Evolutionary conservation across 2,797 vertebrate genomes (phyloP).

Genomic region (Nyctalus aviator): DNA sequence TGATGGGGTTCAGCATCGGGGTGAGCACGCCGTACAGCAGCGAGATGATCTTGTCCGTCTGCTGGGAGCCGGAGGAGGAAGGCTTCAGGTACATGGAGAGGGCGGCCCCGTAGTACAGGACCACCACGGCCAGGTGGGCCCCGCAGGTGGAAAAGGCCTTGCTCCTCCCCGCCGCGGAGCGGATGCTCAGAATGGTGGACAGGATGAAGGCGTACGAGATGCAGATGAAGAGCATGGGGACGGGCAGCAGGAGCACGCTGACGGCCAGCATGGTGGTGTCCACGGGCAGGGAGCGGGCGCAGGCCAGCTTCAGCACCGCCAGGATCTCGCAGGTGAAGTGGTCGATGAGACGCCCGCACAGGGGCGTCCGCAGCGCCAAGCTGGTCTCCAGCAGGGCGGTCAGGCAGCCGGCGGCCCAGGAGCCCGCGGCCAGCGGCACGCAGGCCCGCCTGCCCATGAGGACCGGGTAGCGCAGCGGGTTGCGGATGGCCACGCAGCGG

Average conservation of each 20-base stretch:
- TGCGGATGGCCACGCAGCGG: constrained; percentile 80
- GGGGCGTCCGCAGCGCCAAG: constrained; percentile 61
- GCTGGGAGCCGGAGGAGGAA: constrained; percentile 66
- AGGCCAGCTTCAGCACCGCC: constrained; percentile 78
- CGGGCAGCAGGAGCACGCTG: constrained; percentile 75
- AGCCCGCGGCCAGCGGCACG: constrained; percentile 57
- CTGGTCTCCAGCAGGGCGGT: constrained; percentile 76
- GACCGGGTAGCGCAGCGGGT: constrained; percentile 74
- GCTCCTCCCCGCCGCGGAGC: constrained; percentile 71
- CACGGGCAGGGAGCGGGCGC: constrained; percentile 56
- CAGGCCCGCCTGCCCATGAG: constrained; percentile 75
- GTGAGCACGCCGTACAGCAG: constrained; percentile 82
- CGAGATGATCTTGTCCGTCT: constrained; percentile 76
- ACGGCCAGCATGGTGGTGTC: constrained; percentile 66
- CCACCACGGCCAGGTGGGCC: constrained; percentile 81
- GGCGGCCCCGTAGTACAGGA: constrained; percentile 78
- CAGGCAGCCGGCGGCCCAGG: constrained; percentile 75
- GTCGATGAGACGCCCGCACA: constrained; percentile 76
- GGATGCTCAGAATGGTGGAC: constrained; percentile 71
- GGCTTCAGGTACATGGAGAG: constrained; percentile 82
- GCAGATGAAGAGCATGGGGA: constrained; percentile 78
- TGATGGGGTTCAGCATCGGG: constrained; percentile 83
- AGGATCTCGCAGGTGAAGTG: constrained; percentile 83
- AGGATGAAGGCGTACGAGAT: constrained; percentile 80
- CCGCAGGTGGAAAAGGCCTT: constrained; percentile 83